Evolutionary conservation across 2,113 vertebrate species (phyloP).

Genomic region (Capra hircus): DNA sequence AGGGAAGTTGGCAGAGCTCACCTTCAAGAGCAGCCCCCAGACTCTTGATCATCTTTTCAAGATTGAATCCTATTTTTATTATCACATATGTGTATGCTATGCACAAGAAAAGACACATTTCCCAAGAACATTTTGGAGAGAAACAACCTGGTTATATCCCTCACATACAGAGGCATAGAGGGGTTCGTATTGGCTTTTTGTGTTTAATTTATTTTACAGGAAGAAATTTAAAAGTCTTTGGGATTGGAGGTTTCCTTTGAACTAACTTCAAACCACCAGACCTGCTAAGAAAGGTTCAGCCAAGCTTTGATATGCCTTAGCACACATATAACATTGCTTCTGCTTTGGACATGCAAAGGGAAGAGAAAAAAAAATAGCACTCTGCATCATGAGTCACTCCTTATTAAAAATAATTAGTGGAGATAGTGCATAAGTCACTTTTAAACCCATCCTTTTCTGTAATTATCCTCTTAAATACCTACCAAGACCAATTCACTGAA

Average conservation of each 20-base stretch:
- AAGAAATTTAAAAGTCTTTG: conserved; percentile 59
- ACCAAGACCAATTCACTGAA: conserved; percentile 52
- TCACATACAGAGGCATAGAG: conserved; percentile 6
- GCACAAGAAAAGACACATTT: not conserved
- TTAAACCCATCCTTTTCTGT: conserved; percentile 74
- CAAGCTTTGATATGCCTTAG: conserved; percentile 57
- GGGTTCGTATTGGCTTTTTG: conserved; percentile 15
- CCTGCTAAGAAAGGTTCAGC: conserved; percentile 48
- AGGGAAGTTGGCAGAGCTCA: not conserved
- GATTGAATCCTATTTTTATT: not conserved
- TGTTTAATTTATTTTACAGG: conserved; percentile 57
- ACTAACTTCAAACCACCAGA: conserved; percentile 70
- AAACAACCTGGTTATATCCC: conserved; percentile 6
- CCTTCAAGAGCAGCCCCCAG: not conserved
- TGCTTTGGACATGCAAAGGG: conserved; percentile 35
- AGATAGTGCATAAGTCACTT: conserved; percentile 68
- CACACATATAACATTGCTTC: conserved; percentile 32
- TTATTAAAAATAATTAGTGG: conserved; percentile 80
- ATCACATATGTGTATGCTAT: not conserved
- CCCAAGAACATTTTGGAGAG: conserved; percentile 36
- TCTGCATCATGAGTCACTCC: conserved; percentile 1
- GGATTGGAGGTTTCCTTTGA: conserved; percentile 62
- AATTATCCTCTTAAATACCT: conserved; percentile 72
- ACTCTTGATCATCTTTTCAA: not conserved
- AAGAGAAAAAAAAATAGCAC: not conserved